Evolutionary conservation across 2,113 vertebrate genomes (phyloP).

Genomic region (Clupea harengus): DNA sequence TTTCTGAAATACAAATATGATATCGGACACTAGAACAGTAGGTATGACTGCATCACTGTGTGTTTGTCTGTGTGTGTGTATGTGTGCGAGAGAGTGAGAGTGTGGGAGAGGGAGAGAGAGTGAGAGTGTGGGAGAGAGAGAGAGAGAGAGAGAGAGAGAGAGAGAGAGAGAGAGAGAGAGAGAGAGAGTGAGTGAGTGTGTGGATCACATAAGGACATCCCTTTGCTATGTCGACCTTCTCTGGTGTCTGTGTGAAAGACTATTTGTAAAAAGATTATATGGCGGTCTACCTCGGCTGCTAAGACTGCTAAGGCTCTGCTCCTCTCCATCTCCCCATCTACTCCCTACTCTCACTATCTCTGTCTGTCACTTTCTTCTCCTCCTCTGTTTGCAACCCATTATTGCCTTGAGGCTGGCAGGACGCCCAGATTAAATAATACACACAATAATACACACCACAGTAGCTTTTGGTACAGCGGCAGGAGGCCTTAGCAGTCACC

Average conservation of each 20-base stretch:
- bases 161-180: neutral
- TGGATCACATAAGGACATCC: too few species aligned
- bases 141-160: too few species aligned
- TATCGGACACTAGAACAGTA: too few species aligned
- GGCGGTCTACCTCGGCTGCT: neutral
- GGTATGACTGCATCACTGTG: neutral
- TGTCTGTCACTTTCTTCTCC: neutral
- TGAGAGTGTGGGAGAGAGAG: too few species aligned
- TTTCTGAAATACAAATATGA: too few species aligned
- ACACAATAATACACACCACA: neutral
- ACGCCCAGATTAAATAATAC: neutral
- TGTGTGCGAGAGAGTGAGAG: too few species aligned
- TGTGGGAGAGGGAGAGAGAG: too few species aligned
- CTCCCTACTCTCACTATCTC: neutral
- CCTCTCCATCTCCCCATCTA: neutral
- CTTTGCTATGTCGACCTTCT: too few species aligned
- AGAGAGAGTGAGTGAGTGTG: too few species aligned
- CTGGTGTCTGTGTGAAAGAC: too few species aligned
- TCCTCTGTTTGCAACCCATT: neutral
- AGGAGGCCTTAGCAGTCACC: constrained; percentile 6
- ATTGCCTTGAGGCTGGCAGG: neutral
- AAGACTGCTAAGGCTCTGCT: neutral
- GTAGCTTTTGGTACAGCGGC: neutral
- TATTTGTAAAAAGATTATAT: neutral
- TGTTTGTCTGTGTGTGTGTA: neutral